These are phyloP conservation scores for Lithobates pipiens DNA, from an alignment of 2,797 vertebrate genomes.

Conservation along the genomic window DNA sequence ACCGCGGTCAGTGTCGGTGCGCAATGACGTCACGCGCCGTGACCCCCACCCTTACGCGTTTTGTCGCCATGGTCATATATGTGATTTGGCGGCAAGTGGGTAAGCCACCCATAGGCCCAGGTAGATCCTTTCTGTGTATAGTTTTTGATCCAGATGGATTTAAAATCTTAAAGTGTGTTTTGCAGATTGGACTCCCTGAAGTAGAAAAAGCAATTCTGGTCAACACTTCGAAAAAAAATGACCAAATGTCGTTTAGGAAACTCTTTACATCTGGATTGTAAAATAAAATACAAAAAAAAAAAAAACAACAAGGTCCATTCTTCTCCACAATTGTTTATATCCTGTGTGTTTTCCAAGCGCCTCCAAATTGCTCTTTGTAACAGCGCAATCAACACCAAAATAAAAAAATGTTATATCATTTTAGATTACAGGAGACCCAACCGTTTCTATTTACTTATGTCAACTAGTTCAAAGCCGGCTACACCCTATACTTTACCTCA, in stretches of 20 bases:
- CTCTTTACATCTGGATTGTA: constrained; percentile 5
- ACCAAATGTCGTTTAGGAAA: constrained; percentile 9
- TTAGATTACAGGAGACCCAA: constrained; percentile 53
- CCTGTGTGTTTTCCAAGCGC: background rate
- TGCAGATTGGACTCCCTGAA: no score
- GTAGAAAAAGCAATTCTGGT: background rate
- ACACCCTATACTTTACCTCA: constrained; percentile 59
- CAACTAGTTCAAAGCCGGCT: constrained; percentile 60
- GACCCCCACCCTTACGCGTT: no score
- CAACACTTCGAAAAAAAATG: background rate
- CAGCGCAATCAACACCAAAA: constrained; percentile 21
- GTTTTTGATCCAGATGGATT: no score
- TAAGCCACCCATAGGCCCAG: no score
- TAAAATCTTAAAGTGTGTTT: no score
- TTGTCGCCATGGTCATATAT: no score
- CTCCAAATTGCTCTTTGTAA: constrained; percentile 11
- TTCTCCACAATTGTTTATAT: background rate
- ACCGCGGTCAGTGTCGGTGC: no score
- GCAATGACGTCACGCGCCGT: no score
- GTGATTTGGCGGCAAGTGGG: no score
- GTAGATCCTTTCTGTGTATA: no score
- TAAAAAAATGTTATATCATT: constrained; percentile 48
- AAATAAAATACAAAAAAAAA: background rate
- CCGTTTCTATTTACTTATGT: constrained; percentile 59
- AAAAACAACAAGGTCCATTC: background rate